A percentile compares a stretch with the other conserved stretches of the same genome.
phyloP scores from a whole-genome alignment of 2,888 invertebrate species.

The Elmis aenea region DNA sequence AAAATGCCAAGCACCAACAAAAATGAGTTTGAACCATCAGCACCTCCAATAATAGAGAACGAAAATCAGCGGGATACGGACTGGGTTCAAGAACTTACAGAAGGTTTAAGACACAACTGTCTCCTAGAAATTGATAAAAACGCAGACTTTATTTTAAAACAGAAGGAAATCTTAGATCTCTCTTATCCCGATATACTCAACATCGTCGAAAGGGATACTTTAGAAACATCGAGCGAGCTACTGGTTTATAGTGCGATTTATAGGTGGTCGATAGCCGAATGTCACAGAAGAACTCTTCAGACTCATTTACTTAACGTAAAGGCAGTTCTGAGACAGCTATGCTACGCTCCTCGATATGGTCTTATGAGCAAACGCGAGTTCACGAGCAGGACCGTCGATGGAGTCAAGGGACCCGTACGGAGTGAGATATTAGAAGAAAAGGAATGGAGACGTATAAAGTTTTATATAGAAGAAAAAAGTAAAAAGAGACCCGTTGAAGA shows the following conservation, averaged over 20 bases:
- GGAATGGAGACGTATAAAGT: constrained; percentile 45
- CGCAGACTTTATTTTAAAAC: constrained; percentile 52
- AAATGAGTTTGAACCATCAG: constrained; percentile 39
- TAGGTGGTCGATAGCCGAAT: constrained; percentile 55
- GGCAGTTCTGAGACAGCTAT: constrained; percentile 45
- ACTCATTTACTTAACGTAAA: constrained; percentile 51
- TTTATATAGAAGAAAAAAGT: constrained; percentile 37
- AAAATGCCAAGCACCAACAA: constrained; percentile 33
- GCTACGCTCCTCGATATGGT: constrained; percentile 45
- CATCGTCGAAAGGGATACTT: constrained; percentile 62
- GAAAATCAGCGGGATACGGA: constrained; percentile 34
- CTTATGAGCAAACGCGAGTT: constrained; percentile 63
- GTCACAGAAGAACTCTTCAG: constrained; percentile 50
- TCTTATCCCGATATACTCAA: constrained; percentile 59
- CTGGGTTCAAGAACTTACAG: constrained; percentile 50
- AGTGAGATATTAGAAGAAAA: constrained; percentile 52
- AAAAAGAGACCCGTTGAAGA: constrained; percentile 34
- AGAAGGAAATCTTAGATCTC: constrained; percentile 58
- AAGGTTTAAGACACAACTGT: constrained; percentile 63
- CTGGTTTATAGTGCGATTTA: constrained; percentile 56
- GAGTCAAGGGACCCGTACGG: constrained; percentile 45
- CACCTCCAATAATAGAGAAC: constrained; percentile 40
- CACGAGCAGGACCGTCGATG: constrained; percentile 36
- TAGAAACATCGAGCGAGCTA: constrained; percentile 60
- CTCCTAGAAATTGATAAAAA: constrained; percentile 57